Percentiles rank a stretch among this genome's conserved stretches.
Evolutionary conservation across 2,113 vertebrate species (phyloP).

Genomic region (Galemys pyrenaicus): DNA sequence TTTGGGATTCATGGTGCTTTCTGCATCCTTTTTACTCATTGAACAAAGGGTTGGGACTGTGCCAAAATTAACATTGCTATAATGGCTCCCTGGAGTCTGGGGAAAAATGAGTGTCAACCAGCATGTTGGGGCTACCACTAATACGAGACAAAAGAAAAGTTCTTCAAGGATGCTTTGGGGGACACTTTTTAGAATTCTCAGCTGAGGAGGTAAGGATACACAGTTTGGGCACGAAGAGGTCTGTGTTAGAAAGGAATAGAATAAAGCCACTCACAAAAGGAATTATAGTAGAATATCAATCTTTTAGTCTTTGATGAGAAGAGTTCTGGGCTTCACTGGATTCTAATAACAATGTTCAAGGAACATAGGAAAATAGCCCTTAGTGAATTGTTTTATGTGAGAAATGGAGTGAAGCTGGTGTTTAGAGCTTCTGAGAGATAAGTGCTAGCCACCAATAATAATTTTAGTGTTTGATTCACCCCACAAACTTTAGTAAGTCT

Average conservation of each 20-base stretch:
- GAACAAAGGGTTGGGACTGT: neutral
- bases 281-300: neutral
- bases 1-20: neutral
- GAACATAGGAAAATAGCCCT: too few species aligned
- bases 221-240: neutral
- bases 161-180: neutral
- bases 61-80: neutral
- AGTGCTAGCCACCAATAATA: neutral
- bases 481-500: neutral
- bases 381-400: neutral
- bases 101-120: neutral
- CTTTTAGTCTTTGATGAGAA: neutral
- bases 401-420: neutral
- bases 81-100: conserved; percentile 3
- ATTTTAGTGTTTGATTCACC: neutral
- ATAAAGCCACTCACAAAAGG: neutral
- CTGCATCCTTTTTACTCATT: neutral
- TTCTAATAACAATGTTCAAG: neutral
- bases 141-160: neutral
- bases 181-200: conserved; percentile 20
- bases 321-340: neutral
- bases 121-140: neutral
- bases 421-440: neutral
- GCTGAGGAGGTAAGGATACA: neutral
- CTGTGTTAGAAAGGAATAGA: neutral